Percentiles rank a stretch among this genome's conserved stretches.
Conservation (phyloP, 2,113 vertebrate species). For the Tympanuchus pallidicinctus region DNA sequence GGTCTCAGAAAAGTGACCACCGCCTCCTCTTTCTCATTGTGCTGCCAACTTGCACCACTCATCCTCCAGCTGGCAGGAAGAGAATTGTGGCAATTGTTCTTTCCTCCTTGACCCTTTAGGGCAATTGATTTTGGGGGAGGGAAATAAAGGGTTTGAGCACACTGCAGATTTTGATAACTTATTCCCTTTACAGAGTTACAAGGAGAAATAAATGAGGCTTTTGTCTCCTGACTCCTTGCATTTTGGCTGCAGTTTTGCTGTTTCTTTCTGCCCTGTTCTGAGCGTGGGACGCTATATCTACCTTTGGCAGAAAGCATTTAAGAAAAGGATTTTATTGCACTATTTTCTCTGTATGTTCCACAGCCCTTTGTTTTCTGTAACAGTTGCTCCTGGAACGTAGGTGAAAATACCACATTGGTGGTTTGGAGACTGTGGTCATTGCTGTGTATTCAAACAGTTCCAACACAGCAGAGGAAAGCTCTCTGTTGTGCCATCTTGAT, state of each 20-base stretch:
- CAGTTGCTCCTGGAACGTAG: background rate
- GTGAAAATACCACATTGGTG: background rate
- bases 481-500: background rate
- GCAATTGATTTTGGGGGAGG: slow-evolving; percentile 54
- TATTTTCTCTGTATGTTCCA: background rate
- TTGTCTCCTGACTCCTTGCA: background rate
- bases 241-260: slow-evolving; percentile 21
- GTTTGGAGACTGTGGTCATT: background rate
- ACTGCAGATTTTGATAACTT: slow-evolving; percentile 36
- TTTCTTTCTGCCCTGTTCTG: background rate
- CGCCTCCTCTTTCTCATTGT: background rate
- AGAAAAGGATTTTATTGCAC: background rate
- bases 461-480: background rate
- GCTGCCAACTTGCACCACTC: background rate
- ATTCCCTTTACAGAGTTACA: slow-evolving; percentile 12
- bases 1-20: background rate
- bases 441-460: background rate
- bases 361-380: background rate
- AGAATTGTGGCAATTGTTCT: slow-evolving; percentile 7
- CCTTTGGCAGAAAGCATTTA: background rate
- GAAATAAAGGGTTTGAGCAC: background rate
- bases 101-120: slow-evolving; percentile 19
- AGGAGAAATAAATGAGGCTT: background rate
- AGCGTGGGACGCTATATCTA: background rate
- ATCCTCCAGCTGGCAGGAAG: background rate